Evolutionary conservation across 2,113 vertebrate genomes (phyloP), one percentile per base, ranked within the genome.

Genomic region (Lichenostomus cassidix): DNA sequence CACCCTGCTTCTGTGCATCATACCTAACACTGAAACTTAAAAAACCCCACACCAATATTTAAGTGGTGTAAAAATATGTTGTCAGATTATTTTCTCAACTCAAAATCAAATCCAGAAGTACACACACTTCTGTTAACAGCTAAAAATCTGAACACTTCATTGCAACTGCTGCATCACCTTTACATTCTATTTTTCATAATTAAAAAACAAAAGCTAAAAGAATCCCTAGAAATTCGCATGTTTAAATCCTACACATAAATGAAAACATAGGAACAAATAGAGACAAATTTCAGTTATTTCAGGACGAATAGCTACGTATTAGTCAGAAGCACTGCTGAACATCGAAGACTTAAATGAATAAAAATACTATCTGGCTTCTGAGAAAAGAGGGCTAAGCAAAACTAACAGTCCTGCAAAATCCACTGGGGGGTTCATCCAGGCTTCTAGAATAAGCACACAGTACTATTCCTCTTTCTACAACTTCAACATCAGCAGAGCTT

Each of bases 41-140:
- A 84, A 76, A 85, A 76, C 78, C 28, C 84, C 67, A 94, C 90
- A 96, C 47, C 79, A 93, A 79, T 89, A 70, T 79, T 96, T 91
- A 96, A 94, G 78, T 69, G 73, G 95, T 93, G 96, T 70, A 95
- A 97, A 96, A 95, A 83, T 85, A 95, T 88, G 15, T 87, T 94
- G 92, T 97, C 92, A 94, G 52, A 80, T 82, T 95, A 92, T 95
- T 96, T 98, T 92, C 91, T 97, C 96, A 90, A 94, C 58, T 97
- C 86, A 53, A 68, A 96, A 95, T 92, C 42, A 95, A 94, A 86
- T 55, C 55, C 63, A 92, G 62, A 83, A 93, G 75, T 46, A 80
- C 19, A 85, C 52, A 64, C 39, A 81, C 41, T 86, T 92, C 68
- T 3, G 3, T 50, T 73, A 55, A 68, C 86, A 92, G 90, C 67